phyloP scores from a whole-genome alignment of 2,888 invertebrate species.

The Drosophila meridiana region DNA sequence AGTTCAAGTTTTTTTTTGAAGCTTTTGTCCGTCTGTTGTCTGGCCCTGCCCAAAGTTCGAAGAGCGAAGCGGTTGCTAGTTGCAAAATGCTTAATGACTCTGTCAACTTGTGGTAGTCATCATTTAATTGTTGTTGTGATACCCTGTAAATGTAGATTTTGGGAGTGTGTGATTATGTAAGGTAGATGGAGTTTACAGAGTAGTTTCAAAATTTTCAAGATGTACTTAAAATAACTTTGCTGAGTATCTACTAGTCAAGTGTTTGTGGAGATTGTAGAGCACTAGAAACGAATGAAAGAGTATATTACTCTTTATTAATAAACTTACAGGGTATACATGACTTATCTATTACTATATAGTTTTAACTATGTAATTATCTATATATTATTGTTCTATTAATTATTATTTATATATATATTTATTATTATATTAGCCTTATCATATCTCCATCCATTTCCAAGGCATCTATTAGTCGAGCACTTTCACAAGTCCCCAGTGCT shows the following conservation, averaged over 20 bases:
- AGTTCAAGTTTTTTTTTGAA: conserved; percentile 41
- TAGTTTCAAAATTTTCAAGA: neutral
- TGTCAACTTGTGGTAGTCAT: conserved; percentile 37
- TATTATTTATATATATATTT: too few relatives aligned
- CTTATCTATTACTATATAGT: too few relatives aligned
- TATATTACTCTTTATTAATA: neutral
- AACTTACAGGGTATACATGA: neutral
- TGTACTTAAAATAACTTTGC: neutral
- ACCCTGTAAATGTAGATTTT: neutral
- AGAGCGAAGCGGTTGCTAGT: conserved; percentile 16
- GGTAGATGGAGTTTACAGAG: neutral
- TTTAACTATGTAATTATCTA: too few relatives aligned
- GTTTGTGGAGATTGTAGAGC: too few relatives aligned
- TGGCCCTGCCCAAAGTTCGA: conserved; percentile 44
- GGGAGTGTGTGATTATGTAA: neutral
- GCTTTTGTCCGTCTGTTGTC: neutral
- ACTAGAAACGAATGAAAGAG: too few relatives aligned
- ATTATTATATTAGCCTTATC: too few relatives aligned
- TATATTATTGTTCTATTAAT: too few relatives aligned
- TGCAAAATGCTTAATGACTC: conserved; percentile 51
- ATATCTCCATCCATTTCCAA: neutral
- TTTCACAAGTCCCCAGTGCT: neutral
- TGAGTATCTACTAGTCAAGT: neutral
- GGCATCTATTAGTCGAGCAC: neutral
- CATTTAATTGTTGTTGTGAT: conserved; percentile 10